Evolutionary conservation across 2,113 vertebrate genomes (phyloP), one percentile per base, ranked within the genome.

Genomic region (Nothoprocta perdicaria): DNA sequence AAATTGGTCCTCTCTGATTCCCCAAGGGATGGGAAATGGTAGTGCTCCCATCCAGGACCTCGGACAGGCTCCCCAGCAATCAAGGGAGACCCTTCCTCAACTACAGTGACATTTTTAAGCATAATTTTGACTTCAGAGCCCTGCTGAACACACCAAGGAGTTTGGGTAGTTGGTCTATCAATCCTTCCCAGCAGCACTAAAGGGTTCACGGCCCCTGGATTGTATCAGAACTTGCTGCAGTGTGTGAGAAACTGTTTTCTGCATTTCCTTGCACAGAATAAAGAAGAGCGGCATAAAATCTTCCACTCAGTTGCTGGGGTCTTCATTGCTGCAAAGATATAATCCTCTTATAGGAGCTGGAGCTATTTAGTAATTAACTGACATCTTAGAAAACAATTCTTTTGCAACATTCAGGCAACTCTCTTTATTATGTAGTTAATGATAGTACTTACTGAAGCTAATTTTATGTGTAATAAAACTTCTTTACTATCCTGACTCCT

Each of bases 401-500:
- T 95, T 96, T 90, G 91, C 95, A 96, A 95, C 91, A 95, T 90
- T 92, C 90, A 92, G 86, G 95, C 96, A 94, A 87, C 80, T 83
- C 71, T 80, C 96, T 97, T 97, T 97, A 97, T 96, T 94, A 96
- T 82, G 95, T 75, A 91, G 90, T 93, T 97, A 97, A 97, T 96
- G 95, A 95, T 46, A 93, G 92, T 95, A 97, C 96, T 97, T 97
- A 96, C 92, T 57, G 65, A 82, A 97, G 95, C 94, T 96, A 92
- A 97, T 96, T 97, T 97, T 95, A 96, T 95, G 90, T 89, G 91
- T 96, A 97, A 97, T 98, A 97, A 97, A 97, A 97, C 92, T 96
- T 96, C 94, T 97, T 97, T 94, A 96, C 95, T 96, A 87, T 72
- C 93, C 85, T 35, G 85, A 91, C 85, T 87, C 95, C n/a, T 14